These are phyloP conservation scores for Glyphotaelius pellucidus DNA, from an alignment of 2,888 invertebrate species.

Conservation along the genomic window DNA sequence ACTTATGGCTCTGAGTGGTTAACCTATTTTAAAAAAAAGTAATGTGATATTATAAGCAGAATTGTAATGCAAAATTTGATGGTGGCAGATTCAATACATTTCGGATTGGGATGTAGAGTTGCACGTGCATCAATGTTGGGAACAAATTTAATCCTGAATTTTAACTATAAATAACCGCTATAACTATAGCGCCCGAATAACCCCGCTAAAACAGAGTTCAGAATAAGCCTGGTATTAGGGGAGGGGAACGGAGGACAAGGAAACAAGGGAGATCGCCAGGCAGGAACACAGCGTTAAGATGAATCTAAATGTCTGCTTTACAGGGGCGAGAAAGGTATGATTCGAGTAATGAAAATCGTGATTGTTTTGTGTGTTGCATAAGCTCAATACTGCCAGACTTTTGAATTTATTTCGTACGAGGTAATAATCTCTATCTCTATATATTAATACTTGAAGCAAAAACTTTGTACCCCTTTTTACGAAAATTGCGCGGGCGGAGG, in stretches of 20 bases:
- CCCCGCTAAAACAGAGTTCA: neutral
- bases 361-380: neutral
- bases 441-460: too few species aligned
- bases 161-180: neutral
- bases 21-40: neutral
- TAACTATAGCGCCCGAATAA: neutral
- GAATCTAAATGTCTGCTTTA: conserved; percentile 4
- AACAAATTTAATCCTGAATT: neutral
- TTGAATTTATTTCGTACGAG: neutral
- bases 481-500: too few species aligned
- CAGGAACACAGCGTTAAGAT: conserved; percentile 7
- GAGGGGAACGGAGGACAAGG: neutral
- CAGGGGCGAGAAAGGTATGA: neutral
- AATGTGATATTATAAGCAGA: neutral
- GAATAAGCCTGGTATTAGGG: neutral
- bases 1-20: too few species aligned
- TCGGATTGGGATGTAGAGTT: neutral
- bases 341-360: neutral
- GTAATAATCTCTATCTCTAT: too few species aligned
- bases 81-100: neutral
- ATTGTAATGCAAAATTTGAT: neutral
- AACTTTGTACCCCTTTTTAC: too few species aligned
- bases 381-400: neutral
- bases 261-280: neutral
- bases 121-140: neutral